Percentiles rank a stretch among this genome's conserved stretches.
These are phyloP conservation scores for Brachionichthys hirsutus DNA, from an alignment of 2,113 vertebrate genomes.

Conservation along the genomic window DNA sequence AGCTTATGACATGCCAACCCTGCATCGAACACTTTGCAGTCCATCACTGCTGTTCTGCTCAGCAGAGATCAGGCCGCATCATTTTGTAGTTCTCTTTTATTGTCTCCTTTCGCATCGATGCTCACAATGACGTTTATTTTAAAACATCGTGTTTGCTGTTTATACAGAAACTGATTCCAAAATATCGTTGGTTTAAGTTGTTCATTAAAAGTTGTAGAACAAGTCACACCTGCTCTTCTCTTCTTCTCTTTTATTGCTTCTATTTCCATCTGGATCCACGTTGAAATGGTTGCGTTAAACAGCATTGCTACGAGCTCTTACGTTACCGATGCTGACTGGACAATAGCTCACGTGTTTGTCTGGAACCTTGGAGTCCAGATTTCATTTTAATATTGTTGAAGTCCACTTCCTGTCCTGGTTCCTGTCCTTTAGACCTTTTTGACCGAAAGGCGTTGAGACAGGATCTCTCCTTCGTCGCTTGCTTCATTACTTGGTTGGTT, in stretches of 20 bases:
- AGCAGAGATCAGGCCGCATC: neutral
- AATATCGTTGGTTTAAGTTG: slow-evolving; percentile 30
- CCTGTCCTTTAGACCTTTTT: neutral
- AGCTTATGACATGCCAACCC: neutral
- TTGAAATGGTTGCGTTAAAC: neutral
- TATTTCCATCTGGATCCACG: neutral
- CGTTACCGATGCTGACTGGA: neutral
- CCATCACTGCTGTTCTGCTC: neutral
- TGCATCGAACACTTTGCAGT: neutral
- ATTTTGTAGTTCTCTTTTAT: neutral
- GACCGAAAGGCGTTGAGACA: too few species aligned
- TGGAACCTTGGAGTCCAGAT: too few species aligned
- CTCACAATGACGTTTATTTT: slow-evolving; percentile 5
- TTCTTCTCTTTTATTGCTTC: neutral
- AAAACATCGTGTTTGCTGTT: slow-evolving; percentile 15
- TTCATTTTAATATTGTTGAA: too few species aligned
- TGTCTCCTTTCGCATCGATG: neutral
- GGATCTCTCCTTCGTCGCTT: too few species aligned
- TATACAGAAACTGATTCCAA: slow-evolving; percentile 29
- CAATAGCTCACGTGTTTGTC: neutral
- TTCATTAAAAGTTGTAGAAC: slow-evolving; percentile 43
- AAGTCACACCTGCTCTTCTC: neutral
- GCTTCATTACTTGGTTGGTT: too few species aligned
- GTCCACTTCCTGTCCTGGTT: too few species aligned
- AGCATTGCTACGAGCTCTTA: neutral